Evolutionary conservation across 2,113 vertebrate genomes (phyloP), one percentile per base, ranked within the genome.

Genomic region (Hassar affinis): DNA sequence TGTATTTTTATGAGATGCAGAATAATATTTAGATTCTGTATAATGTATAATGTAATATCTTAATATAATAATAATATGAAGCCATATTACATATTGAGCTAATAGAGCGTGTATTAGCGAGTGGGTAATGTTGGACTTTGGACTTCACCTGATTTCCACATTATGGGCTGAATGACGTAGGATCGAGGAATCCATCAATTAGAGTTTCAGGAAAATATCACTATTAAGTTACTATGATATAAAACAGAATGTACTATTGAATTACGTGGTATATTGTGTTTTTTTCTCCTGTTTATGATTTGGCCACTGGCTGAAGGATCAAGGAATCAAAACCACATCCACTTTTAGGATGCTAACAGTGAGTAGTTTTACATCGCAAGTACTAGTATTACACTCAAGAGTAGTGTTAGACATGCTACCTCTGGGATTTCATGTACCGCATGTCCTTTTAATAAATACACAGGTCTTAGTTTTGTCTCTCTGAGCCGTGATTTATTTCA

Each of bases 401-500:
- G n/a, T 22, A 12, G 6, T 62, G 78, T 30, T 64, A 33, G 62
- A 18, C 42, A 4, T 49, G 54, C 25, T 61, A 27, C 61, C 7
- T 52, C 15, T 27, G 12, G 14, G 12, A 49, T 74, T 49, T 52
- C 49, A 30, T 52, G 18, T n/a, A 75, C 52, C n/a, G 10, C 15
- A 27, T 27, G 25, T 51, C n/a, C 47, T 75, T 52, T 49, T 49
- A 49, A 74, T 27, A 74, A 74, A 74, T 27, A 74, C 25, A 8
- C 25, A 74, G 69, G 38, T 74, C 14, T 27, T 18, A 49, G 25
- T 74, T 74, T 74, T 74, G 35, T 4, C 54, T 61, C n/a, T 10
- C 10, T 49, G 15, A 79, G 42, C 15, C 1, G 57, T 62, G 78
- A 62, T 79, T 62, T 27, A 61, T 79, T 51, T 80, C 59, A 80